Base-by-base conservation (phyloP, 2,888 invertebrate genomes). In the Cosmorhoe ocellata region DNA sequence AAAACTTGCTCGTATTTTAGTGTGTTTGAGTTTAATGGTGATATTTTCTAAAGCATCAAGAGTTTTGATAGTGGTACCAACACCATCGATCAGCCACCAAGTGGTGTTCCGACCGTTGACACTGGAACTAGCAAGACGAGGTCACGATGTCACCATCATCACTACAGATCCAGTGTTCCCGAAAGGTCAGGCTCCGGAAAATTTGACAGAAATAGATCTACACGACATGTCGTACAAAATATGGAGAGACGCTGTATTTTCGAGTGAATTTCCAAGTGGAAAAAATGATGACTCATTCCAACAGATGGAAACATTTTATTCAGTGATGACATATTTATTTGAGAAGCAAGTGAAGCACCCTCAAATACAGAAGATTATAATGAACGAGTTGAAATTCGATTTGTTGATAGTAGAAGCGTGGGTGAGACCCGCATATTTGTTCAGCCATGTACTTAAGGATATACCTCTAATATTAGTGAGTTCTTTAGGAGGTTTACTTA, bases 81-180 rank as follows among this genome's bases (percentile, higher is more conserved):
- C 67, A 1, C 79, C 90, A 0, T 84, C 87, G 0, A 74, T 86
- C 26, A 91, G 90, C 44, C 91, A 91, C 54, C 90, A 90, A 66
- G 67, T 86, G 0, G 79, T 84, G 0, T 89, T 77, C 47, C 70
- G 81, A 11, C 69, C 78, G 1, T 46, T 91, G 2, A 76, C 76
- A 5, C 67, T 75, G 1, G 85, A 84, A 33, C 61, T 91, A n/a
- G 74, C 75, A 0, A 75, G 61, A 37, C 70, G 82, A 9, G 91
- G 90, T 0, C 91, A 91, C 47, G 74, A 91, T 40, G 61, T 91
- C 0, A 71, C 79, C 0, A 69, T 88, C 0, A 58, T 90, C 0
- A 89, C 91, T 0, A 45, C 90, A 14, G 65, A 90, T 51, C 88
- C 90, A 4, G 70, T 56, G 0, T 84, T 69, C 13, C 54, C 66